Base-by-base conservation (phyloP, 2,888 invertebrate genomes). In the Eupithecia tripunctaria region DNA sequence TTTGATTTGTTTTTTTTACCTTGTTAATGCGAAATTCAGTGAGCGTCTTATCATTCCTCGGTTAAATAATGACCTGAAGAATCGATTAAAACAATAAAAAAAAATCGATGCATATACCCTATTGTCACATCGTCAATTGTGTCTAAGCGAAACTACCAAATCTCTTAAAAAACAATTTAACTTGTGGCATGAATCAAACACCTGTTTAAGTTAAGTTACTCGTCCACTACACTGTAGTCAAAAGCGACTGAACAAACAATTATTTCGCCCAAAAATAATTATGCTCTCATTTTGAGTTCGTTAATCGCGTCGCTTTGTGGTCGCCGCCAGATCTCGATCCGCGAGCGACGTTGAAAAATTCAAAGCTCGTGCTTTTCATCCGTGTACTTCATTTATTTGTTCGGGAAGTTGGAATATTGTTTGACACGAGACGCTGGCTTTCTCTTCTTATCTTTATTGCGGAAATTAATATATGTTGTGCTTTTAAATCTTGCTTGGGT, bases 301-400 rank as follows among this genome's bases (percentile, higher is more conserved):
- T 90, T 91, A 90, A 89, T 90, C 88, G 89, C 85, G 85, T 81
- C 79, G 85, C 91, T 92, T 92, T 93, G 91, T 89, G 86, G 78
- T 86, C 82, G 88, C 92, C 92, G 92, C 89, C 85, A 85, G 86
- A 89, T 91, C 89, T 84, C 89, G 89, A 90, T 89, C 85, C 86
- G 80, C 83, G 84, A 81, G 82, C 84, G 91, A 93, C 91, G 89
- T 92, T 92, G 92, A 93, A 93, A 93, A 93, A 93, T 93, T 89
- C 89, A 86, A 83, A 86, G 84, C 88, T 91, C 93, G 93, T 93
- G 93, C 92, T 93, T 91, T 92, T 89, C 84, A 87, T 88, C 92
- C 92, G 91, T 92, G 92, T 89, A 85, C 86, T 88, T 89, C 89
- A 89, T 93, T 93, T 91, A 89, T 91, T 90, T 88, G 85, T 87